Evolutionary conservation across 1,140 invertebrate species (phyloP).

Genomic region (Rhagoletis pomonella): DNA sequence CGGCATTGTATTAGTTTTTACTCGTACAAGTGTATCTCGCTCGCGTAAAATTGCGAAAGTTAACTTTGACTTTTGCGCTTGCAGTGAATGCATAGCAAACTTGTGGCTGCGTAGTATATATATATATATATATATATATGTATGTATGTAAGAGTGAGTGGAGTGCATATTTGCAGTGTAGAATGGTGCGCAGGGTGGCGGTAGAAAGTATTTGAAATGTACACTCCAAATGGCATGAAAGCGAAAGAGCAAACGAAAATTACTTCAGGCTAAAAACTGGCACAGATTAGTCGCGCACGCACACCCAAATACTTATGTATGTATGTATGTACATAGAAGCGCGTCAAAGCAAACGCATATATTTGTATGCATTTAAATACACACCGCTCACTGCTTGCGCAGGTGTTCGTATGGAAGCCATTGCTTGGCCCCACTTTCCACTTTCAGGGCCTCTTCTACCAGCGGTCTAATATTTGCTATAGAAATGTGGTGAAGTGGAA

Average conservation of each 20-base stretch:
- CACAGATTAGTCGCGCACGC: neutral
- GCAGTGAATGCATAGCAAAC: neutral
- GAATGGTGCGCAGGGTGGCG: neutral
- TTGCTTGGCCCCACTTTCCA: neutral
- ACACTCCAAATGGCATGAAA: constrained; percentile 33
- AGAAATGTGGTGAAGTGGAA: neutral
- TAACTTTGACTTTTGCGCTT: constrained; percentile 11
- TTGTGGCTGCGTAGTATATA: neutral
- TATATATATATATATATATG: no score
- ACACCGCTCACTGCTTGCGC: neutral
- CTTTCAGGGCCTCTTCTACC: neutral
- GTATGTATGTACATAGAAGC: no score
- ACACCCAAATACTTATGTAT: no score
- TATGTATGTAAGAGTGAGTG: neutral
- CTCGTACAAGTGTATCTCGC: neutral
- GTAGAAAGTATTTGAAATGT: neutral
- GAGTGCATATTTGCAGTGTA: neutral
- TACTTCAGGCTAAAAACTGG: neutral
- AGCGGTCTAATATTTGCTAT: no score
- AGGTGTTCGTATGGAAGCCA: neutral
- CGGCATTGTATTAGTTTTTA: neutral
- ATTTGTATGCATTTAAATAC: neutral
- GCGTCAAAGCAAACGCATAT: no score
- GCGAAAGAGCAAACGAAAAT: constrained; percentile 20
- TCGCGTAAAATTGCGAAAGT: constrained; percentile 40